Evolutionary conservation across 2,888 invertebrate species (phyloP).

Genomic region (Empis livida): DNA sequence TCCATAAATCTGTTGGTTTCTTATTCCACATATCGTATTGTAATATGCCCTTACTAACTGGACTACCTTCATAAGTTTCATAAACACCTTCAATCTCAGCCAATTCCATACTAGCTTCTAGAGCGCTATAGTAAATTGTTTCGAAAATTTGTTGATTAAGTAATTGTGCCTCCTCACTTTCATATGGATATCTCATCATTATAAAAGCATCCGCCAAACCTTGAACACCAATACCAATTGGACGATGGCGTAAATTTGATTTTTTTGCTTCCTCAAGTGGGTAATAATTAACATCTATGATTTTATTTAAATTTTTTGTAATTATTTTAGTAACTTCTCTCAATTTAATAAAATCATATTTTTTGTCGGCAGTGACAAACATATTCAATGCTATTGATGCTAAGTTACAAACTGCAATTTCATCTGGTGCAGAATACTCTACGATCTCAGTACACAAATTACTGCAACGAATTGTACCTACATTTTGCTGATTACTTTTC

Average conservation of each 20-base stretch:
- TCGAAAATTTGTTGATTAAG: conserved; percentile 95
- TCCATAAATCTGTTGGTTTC: conserved; percentile 72
- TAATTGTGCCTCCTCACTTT: conserved; percentile 69
- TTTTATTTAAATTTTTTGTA: conserved; percentile 86
- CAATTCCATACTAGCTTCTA: conserved; percentile 91
- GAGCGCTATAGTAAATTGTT: conserved; percentile 92
- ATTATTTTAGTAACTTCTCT: conserved; percentile 78
- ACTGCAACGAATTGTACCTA: conserved; percentile 96
- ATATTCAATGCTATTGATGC: conserved; percentile 94
- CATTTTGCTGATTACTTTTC: conserved; percentile 95
- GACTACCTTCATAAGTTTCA: conserved; percentile 81
- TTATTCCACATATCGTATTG: conserved; percentile 98
- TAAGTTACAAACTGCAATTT: conserved; percentile 95
- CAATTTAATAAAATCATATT: conserved; percentile 77
- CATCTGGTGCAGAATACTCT: conserved; percentile 83
- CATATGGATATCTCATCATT: conserved; percentile 84
- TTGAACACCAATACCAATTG: conserved; percentile 90
- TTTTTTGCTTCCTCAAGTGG: conserved; percentile 77
- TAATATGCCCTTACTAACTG: conserved; percentile 87
- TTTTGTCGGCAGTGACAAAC: conserved; percentile 67
- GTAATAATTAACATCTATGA: conserved; percentile 94
- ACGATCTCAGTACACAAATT: conserved; percentile 98
- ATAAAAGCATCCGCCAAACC: conserved; percentile 96
- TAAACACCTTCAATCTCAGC: conserved; percentile 77
- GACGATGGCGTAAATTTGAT: conserved; percentile 79